Base-by-base conservation (phyloP, 1,140 invertebrate genomes). In the Pachyrhynchus sulphureomaculatus region DNA sequence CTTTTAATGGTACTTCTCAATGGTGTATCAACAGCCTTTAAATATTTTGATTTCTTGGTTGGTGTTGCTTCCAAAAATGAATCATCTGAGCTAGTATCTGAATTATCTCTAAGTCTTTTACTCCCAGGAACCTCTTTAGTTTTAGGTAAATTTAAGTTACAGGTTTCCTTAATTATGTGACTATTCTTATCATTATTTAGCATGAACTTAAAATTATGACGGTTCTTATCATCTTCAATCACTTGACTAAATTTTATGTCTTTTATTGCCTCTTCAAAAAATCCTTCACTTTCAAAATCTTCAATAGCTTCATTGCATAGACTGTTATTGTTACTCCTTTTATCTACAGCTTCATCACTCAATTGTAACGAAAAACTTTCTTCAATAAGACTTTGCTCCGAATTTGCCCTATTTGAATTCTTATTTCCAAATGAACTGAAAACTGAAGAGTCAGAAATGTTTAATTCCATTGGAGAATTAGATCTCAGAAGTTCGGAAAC, bases 331-430 rank as follows among this genome's bases (percentile, higher is more conserved):
- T 18, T 21, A 6, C 6, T 15, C 8, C 13, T 48, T 29, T 29
- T 29, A 15, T 48, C 21, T 2, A 17, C 20, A 45, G 10, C 26
- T 10, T 26, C 45, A 34, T 48, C 45, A 29, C 45, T 48, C 9
- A 48, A 21, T 1, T 62, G 13, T 17, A 62, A 44, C 20, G 9
- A 26, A 45, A 62, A 52, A 44, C 65, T 68, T 8, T 66, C 62
- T 21, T 68, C 59, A 42, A 66, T 61, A 17, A 62, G 26, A 57
- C 62, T 67, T 12, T 64, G 32, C 59, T 67, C 61, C 34, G 56
- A 60, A 8, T 60, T 21, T 17, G 24, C n/a, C 39, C 49, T 37
- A 32, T 32, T 26, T 33, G 29, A 45, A 10, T 17, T 41, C 33
- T 33, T 39, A n/a, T 39, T 36, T 23, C 24, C 33, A 12, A 23